These are phyloP conservation scores for Eleutherodactylus coqui DNA, from an alignment of 2,797 vertebrate genomes.

Conservation along the genomic window DNA sequence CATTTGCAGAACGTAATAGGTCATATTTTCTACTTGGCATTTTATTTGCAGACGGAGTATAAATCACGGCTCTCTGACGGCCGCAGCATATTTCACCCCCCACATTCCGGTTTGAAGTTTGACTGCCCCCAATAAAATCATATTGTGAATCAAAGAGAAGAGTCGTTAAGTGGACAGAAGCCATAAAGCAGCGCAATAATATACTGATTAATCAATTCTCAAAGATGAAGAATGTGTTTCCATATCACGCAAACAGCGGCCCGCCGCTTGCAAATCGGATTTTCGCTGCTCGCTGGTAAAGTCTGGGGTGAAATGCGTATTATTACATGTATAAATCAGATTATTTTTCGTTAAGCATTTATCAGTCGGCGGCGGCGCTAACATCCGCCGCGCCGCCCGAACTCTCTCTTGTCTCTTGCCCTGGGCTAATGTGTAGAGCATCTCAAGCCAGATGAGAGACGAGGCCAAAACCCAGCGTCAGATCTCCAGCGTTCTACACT, in stretches of 20 bases:
- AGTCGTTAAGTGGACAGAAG: slow-evolving; percentile 57
- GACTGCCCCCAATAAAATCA: slow-evolving; percentile 53
- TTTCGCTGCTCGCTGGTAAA: slow-evolving; percentile 66
- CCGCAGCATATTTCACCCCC: slow-evolving; percentile 9
- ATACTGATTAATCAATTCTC: slow-evolving; percentile 74
- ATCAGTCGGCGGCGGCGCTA: slow-evolving; percentile 72
- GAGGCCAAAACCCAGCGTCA: slow-evolving; percentile 65
- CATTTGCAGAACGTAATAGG: neutral
- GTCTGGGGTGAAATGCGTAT: slow-evolving; percentile 70
- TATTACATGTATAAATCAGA: slow-evolving; percentile 77
- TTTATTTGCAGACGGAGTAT: slow-evolving; percentile 40
- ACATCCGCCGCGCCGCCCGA: slow-evolving; percentile 67
- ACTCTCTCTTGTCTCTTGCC: slow-evolving; percentile 70
- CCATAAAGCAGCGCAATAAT: slow-evolving; percentile 67
- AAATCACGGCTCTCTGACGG: slow-evolving; percentile 43
- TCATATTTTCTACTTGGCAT: slow-evolving; percentile 33
- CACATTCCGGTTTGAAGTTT: slow-evolving; percentile 38
- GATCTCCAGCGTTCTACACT: slow-evolving; percentile 64
- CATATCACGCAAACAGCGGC: slow-evolving; percentile 70
- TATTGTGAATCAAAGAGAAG: slow-evolving; percentile 53
- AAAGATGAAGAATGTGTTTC: slow-evolving; percentile 72
- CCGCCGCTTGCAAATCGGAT: slow-evolving; percentile 70
- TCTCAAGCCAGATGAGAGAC: slow-evolving; percentile 66
- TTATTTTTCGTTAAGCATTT: slow-evolving; percentile 72
- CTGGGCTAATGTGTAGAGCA: slow-evolving; percentile 66